Percentiles rank a stretch among this genome's conserved stretches.
Conservation (phyloP, 2,888 invertebrate genomes). For the Heliothis peltigera region DNA sequence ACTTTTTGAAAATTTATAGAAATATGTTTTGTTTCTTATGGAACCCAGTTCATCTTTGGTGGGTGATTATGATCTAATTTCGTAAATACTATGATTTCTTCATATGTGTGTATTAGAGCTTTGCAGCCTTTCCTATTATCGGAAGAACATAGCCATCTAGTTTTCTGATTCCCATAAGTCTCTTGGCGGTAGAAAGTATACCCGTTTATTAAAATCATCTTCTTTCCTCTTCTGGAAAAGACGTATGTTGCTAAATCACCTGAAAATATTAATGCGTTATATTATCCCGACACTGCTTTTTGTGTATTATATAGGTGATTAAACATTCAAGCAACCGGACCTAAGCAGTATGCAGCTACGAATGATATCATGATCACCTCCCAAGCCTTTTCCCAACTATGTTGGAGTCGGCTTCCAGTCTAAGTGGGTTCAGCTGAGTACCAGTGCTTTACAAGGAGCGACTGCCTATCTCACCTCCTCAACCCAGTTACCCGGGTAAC, state of each 20-base stretch:
- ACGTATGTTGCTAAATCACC: conserved; percentile 9
- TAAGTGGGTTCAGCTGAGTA: too few relatives aligned
- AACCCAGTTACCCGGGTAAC: too few relatives aligned
- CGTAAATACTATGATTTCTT: not conserved
- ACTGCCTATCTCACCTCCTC: too few relatives aligned
- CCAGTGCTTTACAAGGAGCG: too few relatives aligned
- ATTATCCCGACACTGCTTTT: too few relatives aligned
- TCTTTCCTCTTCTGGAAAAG: conserved; percentile 23
- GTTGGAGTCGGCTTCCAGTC: too few relatives aligned
- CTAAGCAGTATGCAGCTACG: too few relatives aligned
- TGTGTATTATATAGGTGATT: too few relatives aligned
- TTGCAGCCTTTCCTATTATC: conserved; percentile 13
- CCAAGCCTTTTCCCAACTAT: too few relatives aligned
- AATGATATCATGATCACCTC: too few relatives aligned
- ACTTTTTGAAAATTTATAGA: not conserved
- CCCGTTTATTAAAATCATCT: conserved; percentile 5
- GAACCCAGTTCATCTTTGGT: conserved; percentile 10
- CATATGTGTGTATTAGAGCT: conserved; percentile 10
- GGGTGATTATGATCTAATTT: conserved; percentile 17
- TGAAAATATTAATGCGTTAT: too few relatives aligned
- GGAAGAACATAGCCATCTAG: conserved; percentile 14
- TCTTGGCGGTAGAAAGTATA: conserved; percentile 26
- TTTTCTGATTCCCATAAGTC: not conserved
- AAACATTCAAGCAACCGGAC: too few relatives aligned
- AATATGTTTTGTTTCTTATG: not conserved